Evolutionary conservation across 2,888 invertebrate genomes (phyloP), one percentile per base, ranked within the genome.

Genomic region (Drosophila multiciliata): DNA sequence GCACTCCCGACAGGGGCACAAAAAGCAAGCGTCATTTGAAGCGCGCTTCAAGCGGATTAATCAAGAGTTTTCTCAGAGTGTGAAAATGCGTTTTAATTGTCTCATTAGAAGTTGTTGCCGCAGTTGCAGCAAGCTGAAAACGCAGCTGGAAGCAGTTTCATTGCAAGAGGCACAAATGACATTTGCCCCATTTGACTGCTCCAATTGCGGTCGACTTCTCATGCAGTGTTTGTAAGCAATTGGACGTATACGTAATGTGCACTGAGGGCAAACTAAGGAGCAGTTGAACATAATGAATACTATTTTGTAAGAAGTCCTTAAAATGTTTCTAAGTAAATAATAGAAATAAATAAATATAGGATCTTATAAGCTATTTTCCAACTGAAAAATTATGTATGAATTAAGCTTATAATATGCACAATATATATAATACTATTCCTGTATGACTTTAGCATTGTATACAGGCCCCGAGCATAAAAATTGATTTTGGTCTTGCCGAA

Each of bases 181-280:
- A 66, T 48, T 59, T 52, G 0, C 12, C 59, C 50, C 1, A 45
- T 45, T 17, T 32, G n/a, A 17, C 17, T 61, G 53, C 61, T 32
- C 45, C 45, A 23, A n/a, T 23, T 59, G 36, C 15, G 17, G 7
- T 59, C 5, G 32, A 36, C 45, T 71, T 33, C 15, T 23, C 45
- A 9, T 36, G 53, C 59, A 58, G 26, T 26, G 33, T 23, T 57
- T 62, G 29, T 26, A 54, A 59, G 66, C 73, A 48, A 11, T 50
- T 60, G 59, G 60, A 63, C 83, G 89, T 80, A 79, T 78, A 75
- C 87, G 78, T 88, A 75, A 86, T 85, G 61, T 75, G 64, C 55
- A 49, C 40, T 66, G 63, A 68, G 15, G 70, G 69, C 74, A 66
- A 53, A 9, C 61, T 55, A 40, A 33, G 68, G 42, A 69, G 53